Percentiles rank a stretch among this genome's conserved stretches.
phyloP scores from a whole-genome alignment of 2,888 invertebrate genomes.

The Dynastes tityus region DNA sequence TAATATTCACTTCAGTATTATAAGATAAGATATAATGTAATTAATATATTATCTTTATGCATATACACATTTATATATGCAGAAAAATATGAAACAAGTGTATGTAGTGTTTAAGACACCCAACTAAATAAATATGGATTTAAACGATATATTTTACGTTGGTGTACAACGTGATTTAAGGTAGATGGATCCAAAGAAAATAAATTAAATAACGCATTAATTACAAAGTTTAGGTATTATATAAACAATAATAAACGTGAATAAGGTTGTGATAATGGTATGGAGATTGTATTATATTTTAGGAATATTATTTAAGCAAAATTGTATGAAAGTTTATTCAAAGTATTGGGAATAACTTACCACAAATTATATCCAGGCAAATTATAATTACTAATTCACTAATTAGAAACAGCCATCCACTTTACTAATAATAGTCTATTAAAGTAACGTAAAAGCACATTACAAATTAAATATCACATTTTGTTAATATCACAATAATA shows the following conservation, averaged over 20 bases:
- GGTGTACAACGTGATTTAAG: conserved; percentile 4
- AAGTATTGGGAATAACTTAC: conserved; percentile 18
- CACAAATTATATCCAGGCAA: conserved; percentile 40
- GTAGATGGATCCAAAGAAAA: conserved; percentile 19
- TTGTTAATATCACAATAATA: conserved; percentile 65
- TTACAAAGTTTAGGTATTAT: conserved; percentile 38
- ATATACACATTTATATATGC: conserved; percentile 35
- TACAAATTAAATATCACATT: conserved; percentile 64
- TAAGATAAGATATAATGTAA: conserved; percentile 51
- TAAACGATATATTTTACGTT: conserved; percentile 22
- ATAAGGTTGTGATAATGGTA: conserved; percentile 7
- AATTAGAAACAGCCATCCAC: conserved; percentile 48
- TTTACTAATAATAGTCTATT: conserved; percentile 45
- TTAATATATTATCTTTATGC: conserved; percentile 50
- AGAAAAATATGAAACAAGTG: conserved; percentile 34
- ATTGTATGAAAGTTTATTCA: background rate
- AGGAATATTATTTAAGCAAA: background rate
- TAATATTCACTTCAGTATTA: conserved; percentile 37
- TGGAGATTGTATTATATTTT: conserved; percentile 26
- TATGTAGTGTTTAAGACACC: background rate
- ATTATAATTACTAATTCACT: conserved; percentile 39
- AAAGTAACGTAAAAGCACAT: conserved; percentile 53
- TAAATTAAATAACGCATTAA: conserved; percentile 21
- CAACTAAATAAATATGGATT: conserved; percentile 13
- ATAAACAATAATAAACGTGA: conserved; percentile 45